A percentile compares a stretch with the other conserved stretches of the same genome.
These are phyloP conservation scores for Orthonyx spaldingii DNA, from an alignment of 2,113 vertebrate species.

Conservation along the genomic window DNA sequence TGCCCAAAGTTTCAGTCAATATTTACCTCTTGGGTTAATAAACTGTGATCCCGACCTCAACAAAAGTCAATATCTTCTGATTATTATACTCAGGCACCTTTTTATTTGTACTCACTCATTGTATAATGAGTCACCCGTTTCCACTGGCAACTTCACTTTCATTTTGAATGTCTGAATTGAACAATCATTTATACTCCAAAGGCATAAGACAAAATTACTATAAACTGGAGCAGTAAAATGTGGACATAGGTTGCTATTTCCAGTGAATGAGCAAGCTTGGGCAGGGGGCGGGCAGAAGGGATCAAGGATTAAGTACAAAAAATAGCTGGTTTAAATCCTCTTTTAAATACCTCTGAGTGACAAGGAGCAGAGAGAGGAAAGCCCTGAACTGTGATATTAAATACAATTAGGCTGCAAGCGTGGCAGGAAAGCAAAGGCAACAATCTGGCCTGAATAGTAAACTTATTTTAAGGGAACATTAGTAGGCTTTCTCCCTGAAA, in stretches of 20 bases:
- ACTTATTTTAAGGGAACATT: not conserved
- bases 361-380: slow-evolving; percentile 5
- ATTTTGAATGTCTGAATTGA: slow-evolving; percentile 55
- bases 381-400: slow-evolving; percentile 8
- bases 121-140: slow-evolving; percentile 60
- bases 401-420: not conserved
- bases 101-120: slow-evolving; percentile 60
- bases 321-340: slow-evolving; percentile 24
- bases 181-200: slow-evolving; percentile 46
- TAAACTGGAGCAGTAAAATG: not conserved
- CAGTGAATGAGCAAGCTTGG: slow-evolving; percentile 19
- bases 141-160: slow-evolving; percentile 50
- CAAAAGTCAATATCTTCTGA: slow-evolving; percentile 67
- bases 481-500: not conserved
- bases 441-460: not conserved
- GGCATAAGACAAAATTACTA: slow-evolving; percentile 17
- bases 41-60: slow-evolving; percentile 69
- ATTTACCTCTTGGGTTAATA: slow-evolving; percentile 73
- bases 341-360: slow-evolving; percentile 39
- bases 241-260: slow-evolving; percentile 31
- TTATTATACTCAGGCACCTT: slow-evolving; percentile 58
- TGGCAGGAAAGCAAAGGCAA: slow-evolving; percentile 3
- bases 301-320: slow-evolving; percentile 53
- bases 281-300: not conserved
- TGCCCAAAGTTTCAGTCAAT: slow-evolving; percentile 71